Percentiles rank a stretch among this genome's conserved stretches.
phyloP scores from a whole-genome alignment of 2,113 vertebrate species.

The Anas platyrhynchos region DNA sequence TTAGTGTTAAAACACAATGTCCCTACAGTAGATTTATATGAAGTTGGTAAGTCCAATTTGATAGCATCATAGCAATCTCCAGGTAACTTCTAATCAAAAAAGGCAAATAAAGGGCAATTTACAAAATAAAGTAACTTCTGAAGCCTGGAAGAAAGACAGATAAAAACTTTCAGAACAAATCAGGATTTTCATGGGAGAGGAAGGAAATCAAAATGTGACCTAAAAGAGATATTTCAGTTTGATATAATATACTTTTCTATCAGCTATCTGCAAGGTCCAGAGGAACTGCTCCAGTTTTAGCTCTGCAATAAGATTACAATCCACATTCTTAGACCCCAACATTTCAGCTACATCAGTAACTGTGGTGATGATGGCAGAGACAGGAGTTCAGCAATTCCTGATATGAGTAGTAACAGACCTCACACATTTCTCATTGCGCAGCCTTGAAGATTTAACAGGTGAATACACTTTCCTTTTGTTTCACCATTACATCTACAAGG shows the following conservation, averaged over 20 bases:
- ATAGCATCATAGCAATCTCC: not conserved
- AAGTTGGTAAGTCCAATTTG: not conserved
- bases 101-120: not conserved
- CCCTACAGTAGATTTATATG: not conserved
- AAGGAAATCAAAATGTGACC: not conserved
- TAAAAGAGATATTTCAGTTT: not conserved
- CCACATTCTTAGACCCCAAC: not conserved
- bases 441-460: not conserved
- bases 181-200: not conserved
- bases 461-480: not conserved
- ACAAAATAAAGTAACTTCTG: not conserved
- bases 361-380: not conserved
- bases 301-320: not conserved
- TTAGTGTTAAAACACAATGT: not conserved
- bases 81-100: not conserved
- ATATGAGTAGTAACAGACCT: not conserved
- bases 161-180: not conserved
- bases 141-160: not conserved
- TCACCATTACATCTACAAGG: not conserved
- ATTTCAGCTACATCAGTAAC: not conserved
- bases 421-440: not conserved
- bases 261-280: not conserved
- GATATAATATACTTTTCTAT: not conserved
- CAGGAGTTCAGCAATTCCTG: not conserved
- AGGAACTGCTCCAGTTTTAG: not conserved